Conservation (phyloP, 2,797 vertebrate species). For the Gymnoscopelus braueri region DNA sequence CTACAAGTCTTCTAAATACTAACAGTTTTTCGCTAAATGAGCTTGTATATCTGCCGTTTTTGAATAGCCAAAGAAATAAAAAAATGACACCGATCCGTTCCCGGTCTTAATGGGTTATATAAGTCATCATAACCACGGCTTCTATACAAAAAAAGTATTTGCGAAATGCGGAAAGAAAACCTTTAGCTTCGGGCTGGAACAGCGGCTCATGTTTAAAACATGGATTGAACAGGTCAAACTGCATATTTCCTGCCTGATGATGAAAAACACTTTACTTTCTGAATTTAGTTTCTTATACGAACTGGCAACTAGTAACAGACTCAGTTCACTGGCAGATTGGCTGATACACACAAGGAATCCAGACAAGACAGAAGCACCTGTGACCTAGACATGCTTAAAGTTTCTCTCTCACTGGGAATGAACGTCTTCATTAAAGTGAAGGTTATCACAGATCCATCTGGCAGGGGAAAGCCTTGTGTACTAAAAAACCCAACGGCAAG, state of each 20-base stretch:
- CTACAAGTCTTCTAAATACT: too few species aligned
- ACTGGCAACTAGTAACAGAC: slow-evolving; percentile 29
- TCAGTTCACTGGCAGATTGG: slow-evolving; percentile 41
- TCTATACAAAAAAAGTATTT: too few species aligned
- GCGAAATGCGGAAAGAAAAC: too few species aligned
- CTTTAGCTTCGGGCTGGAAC: too few species aligned
- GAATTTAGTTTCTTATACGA: slow-evolving; percentile 23
- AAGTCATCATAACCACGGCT: too few species aligned
- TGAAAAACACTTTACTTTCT: not conserved
- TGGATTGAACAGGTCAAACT: slow-evolving; percentile 39
- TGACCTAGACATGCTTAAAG: slow-evolving; percentile 46
- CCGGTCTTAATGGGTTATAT: too few species aligned
- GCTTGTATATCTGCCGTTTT: too few species aligned
- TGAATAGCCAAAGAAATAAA: too few species aligned
- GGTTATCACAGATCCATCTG: slow-evolving; percentile 52
- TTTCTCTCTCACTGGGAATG: slow-evolving; percentile 50
- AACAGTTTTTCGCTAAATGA: too few species aligned
- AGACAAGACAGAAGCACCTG: slow-evolving; percentile 35
- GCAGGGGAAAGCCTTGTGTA: slow-evolving; percentile 32
- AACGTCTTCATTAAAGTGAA: slow-evolving; percentile 62
- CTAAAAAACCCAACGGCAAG: slow-evolving; percentile 27
- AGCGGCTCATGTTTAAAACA: slow-evolving; percentile 1
- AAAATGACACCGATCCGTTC: too few species aligned
- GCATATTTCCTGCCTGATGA: slow-evolving; percentile 15
- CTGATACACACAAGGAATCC: slow-evolving; percentile 33